Conservation (phyloP, 1,140 invertebrate genomes). For the Caerostris extrusa region DNA sequence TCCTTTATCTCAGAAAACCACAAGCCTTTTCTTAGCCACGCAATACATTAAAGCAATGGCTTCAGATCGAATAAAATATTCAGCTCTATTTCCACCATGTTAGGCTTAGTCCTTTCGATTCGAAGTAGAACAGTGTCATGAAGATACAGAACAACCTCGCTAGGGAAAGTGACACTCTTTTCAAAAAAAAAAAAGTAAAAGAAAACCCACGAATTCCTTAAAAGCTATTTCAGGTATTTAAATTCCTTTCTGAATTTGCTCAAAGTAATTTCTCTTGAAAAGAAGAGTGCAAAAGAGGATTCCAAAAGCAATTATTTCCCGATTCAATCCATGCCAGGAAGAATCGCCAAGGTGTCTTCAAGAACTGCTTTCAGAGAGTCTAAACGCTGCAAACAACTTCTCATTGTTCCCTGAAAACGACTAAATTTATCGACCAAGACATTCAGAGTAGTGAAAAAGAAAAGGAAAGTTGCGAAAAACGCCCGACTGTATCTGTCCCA, state of each 20-base stretch:
- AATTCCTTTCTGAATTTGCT: conserved; percentile 39
- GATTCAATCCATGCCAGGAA: background rate
- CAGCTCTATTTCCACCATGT: no score
- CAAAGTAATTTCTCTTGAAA: background rate
- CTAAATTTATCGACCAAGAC: conserved; percentile 12
- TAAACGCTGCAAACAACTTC: conserved; percentile 3
- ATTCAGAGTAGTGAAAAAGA: background rate
- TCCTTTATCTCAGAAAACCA: no score
- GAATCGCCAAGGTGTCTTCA: background rate
- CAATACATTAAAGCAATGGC: no score
- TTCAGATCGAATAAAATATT: no score
- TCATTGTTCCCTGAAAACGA: conserved; percentile 4
- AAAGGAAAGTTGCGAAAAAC: background rate
- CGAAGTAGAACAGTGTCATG: no score
- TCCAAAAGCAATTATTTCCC: conserved; percentile 26
- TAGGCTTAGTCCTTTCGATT: no score
- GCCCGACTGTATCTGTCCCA: background rate
- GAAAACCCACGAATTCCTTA: background rate
- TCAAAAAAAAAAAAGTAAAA: background rate
- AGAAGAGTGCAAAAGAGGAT: background rate
- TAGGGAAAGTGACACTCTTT: no score
- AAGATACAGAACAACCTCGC: no score
- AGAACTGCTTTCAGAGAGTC: background rate
- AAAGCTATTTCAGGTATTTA: conserved; percentile 51
- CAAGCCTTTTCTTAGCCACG: no score